These are phyloP conservation scores for Antechinus flavipes DNA, from an alignment of 2,113 vertebrate species.

Conservation along the genomic window DNA sequence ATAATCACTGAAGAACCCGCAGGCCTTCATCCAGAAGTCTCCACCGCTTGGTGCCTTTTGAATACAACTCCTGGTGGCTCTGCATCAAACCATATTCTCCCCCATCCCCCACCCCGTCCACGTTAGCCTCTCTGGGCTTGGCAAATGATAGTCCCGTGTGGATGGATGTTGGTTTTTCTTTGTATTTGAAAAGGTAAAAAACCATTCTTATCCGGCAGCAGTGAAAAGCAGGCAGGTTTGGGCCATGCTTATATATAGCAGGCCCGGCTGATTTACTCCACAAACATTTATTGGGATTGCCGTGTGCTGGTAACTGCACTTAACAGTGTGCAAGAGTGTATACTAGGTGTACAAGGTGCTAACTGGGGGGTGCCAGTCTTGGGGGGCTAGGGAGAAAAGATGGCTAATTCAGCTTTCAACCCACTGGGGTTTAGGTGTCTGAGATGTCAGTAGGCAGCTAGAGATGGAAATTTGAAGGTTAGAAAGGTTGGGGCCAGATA, in stretches of 20 bases:
- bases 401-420: not conserved
- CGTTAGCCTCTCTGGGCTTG: not conserved
- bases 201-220: not conserved
- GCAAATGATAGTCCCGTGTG: not conserved
- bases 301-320: not conserved
- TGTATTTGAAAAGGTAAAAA: not conserved
- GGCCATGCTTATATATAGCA: not conserved
- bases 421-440: not conserved
- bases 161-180: not conserved
- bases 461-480: no score
- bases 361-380: no score
- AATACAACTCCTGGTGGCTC: not conserved
- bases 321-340: not conserved
- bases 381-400: not conserved
- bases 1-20: no score
- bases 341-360: not conserved
- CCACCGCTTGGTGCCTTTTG: no score
- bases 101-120: not conserved
- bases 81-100: no score
- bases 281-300: not conserved
- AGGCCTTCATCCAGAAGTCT: no score
- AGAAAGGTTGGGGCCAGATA: no score
- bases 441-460: not conserved
- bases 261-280: not conserved
- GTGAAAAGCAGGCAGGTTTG: not conserved